Percentiles rank a stretch among this genome's conserved stretches.
Evolutionary conservation across 2,113 vertebrate genomes (phyloP).

Genomic region (Ailuropoda melanoleuca): DNA sequence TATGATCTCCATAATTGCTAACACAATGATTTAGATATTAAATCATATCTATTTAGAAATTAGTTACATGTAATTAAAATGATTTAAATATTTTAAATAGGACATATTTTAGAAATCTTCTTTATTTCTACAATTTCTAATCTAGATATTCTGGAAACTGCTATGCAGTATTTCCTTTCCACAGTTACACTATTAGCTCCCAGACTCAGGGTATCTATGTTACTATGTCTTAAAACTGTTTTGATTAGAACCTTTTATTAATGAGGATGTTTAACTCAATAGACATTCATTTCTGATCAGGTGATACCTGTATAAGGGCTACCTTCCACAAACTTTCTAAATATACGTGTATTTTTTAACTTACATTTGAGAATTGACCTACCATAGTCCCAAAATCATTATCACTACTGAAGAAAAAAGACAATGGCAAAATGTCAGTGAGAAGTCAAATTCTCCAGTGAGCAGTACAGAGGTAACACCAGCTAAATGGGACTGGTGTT

Average conservation of each 20-base stretch:
- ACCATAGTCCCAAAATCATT: neutral
- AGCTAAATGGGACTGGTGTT: neutral
- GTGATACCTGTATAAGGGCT: neutral
- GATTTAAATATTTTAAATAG: neutral
- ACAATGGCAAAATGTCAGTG: neutral
- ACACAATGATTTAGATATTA: neutral
- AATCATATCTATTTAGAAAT: neutral
- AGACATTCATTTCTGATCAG: neutral
- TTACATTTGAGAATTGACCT: neutral
- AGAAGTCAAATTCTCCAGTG: neutral
- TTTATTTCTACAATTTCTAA: slow-evolving; percentile 8
- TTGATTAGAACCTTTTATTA: neutral
- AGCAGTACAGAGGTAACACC: neutral
- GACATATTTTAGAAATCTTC: neutral
- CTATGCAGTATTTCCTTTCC: neutral
- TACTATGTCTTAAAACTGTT: neutral
- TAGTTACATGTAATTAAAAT: neutral
- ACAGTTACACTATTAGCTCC: neutral
- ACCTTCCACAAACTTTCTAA: neutral
- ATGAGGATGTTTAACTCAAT: neutral
- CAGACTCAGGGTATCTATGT: neutral
- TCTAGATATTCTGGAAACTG: neutral
- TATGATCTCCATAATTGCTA: neutral
- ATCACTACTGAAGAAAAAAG: neutral
- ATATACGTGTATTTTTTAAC: neutral